Conservation (phyloP, 1,140 invertebrate species). For the Diprion similis region DNA sequence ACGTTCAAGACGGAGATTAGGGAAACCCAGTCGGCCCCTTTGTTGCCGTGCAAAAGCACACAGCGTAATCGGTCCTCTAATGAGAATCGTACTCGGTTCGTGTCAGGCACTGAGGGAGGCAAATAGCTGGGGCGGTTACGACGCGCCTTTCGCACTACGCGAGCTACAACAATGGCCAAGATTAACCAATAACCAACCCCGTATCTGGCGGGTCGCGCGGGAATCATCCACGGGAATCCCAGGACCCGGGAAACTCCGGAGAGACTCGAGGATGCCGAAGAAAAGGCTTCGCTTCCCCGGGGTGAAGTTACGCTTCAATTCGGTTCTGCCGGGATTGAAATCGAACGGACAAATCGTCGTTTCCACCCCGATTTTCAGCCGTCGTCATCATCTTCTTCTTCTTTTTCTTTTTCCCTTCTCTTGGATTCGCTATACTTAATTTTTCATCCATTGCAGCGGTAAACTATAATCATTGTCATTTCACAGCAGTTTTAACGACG, state of each 20-base stretch:
- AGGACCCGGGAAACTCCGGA: not conserved
- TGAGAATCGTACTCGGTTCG: not conserved
- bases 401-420: no score
- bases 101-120: not conserved
- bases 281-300: no score
- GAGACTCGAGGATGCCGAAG: no score
- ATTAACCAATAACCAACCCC: not conserved
- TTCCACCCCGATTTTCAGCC: no score
- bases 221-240: not conserved
- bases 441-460: no score
- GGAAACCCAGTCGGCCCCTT: not conserved
- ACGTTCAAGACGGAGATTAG: not conserved
- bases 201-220: not conserved
- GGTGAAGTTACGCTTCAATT: not conserved
- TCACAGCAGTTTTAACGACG: no score
- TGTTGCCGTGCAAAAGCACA: not conserved
- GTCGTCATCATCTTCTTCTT: no score
- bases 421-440: no score
- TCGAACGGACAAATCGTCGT: not conserved
- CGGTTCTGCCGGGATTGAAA: not conserved
- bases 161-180: not conserved
- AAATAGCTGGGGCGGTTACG: not conserved
- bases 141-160: not conserved
- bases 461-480: no score
- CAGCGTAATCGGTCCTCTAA: slow-evolving; percentile 3